Evolutionary conservation across 2,888 invertebrate genomes (phyloP).

Genomic region (Hirtodrosophila duncani): DNA sequence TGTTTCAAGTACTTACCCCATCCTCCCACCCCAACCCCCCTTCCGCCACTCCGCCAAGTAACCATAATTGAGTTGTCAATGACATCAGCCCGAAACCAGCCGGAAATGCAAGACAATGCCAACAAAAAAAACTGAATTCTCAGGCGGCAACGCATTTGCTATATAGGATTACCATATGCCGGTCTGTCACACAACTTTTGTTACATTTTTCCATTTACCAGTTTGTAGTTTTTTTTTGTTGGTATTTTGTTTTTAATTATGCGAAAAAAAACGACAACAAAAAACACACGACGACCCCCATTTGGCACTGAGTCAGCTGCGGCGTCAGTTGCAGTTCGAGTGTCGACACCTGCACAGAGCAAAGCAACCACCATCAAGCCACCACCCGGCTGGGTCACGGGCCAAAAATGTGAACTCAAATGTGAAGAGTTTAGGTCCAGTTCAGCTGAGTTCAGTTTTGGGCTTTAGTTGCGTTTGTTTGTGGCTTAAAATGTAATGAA

Average conservation of each 20-base stretch:
- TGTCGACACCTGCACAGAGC: slow-evolving; percentile 66
- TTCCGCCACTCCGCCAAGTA: slow-evolving; percentile 1
- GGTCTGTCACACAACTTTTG: slow-evolving; percentile 64
- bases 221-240: slow-evolving; percentile 22
- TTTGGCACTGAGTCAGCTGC: slow-evolving; percentile 44
- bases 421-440: slow-evolving; percentile 43
- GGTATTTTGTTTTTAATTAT: slow-evolving; percentile 52
- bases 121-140: slow-evolving; percentile 14
- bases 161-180: slow-evolving; percentile 46
- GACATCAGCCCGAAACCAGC: slow-evolving; percentile 47
- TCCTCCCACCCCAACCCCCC: not conserved
- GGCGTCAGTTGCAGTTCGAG: slow-evolving; percentile 32
- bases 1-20: not conserved
- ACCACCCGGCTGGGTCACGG: slow-evolving; percentile 63
- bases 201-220: slow-evolving; percentile 46
- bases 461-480: slow-evolving; percentile 5
- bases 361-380: too few relatives aligned
- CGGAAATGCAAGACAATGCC: slow-evolving; percentile 54
- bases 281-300: slow-evolving; percentile 24
- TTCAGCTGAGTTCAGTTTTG: slow-evolving; percentile 25
- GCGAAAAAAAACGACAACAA: slow-evolving; percentile 64
- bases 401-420: slow-evolving; percentile 68
- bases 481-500: slow-evolving; percentile 48
- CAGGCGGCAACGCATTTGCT: slow-evolving; percentile 5
- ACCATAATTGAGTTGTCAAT: slow-evolving; percentile 60